Conservation (phyloP, 2,113 vertebrate species). For the Neolamprologus sp. region DNA sequence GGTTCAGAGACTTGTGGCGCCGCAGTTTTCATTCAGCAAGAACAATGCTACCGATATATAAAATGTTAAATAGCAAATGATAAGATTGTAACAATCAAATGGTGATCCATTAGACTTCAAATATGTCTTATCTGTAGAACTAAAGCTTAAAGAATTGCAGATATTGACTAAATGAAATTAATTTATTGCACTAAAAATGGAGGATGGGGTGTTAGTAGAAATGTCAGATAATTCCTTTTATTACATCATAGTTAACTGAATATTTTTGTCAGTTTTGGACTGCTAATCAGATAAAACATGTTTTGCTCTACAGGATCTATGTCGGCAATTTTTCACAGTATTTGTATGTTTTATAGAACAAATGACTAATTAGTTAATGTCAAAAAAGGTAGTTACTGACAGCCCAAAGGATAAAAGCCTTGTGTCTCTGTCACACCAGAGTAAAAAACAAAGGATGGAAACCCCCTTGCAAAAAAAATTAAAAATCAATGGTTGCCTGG, state of each 20-base stretch:
- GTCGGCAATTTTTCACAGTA: neutral
- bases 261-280: neutral
- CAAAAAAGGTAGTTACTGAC: neutral
- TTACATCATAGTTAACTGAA: neutral
- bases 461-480: neutral
- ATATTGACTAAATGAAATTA: neutral
- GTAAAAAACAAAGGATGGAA: neutral
- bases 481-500: neutral
- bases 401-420: rapidly evolving
- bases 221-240: rapidly evolving
- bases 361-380: neutral
- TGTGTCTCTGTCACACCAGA: neutral
- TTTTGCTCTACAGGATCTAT: neutral
- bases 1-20: neutral
- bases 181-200: neutral
- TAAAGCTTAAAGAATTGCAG: neutral
- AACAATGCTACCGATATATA: rapidly evolving
- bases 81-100: neutral
- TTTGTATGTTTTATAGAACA: neutral
- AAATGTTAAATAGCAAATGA: neutral
- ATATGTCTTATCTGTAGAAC: neutral
- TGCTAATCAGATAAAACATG: neutral
- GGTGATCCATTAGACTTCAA: neutral
- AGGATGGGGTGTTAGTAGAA: neutral
- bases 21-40: neutral